These are phyloP conservation scores for Micropoecilia bifurca DNA, from an alignment of 2,797 vertebrate species.

Conservation along the genomic window DNA sequence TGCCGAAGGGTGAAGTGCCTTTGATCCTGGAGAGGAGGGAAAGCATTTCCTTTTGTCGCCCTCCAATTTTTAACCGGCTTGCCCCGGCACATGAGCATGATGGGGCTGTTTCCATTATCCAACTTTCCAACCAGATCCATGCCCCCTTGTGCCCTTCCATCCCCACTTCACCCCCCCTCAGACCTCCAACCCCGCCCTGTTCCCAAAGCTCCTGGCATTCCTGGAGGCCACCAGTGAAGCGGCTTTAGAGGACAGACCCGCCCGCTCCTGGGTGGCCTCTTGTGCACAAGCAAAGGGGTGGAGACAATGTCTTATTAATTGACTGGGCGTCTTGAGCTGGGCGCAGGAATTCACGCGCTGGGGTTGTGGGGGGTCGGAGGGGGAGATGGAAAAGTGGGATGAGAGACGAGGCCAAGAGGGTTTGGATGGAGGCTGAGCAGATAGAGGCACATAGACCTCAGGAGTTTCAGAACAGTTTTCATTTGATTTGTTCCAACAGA, in stretches of 20 bases:
- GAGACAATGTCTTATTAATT: slow-evolving; percentile 90
- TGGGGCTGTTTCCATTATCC: slow-evolving; percentile 79
- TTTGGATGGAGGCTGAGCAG: slow-evolving; percentile 10
- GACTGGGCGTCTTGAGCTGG: slow-evolving; percentile 84
- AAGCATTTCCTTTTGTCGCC: slow-evolving; percentile 77
- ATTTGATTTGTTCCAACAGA: slow-evolving; percentile 55
- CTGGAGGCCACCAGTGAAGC: slow-evolving; percentile 97
- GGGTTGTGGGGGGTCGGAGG: not conserved
- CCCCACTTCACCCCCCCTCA: slow-evolving; percentile 2
- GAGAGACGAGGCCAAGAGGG: slow-evolving; percentile 61
- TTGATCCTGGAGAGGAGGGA: slow-evolving; percentile 66
- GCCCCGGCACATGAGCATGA: slow-evolving; percentile 74
- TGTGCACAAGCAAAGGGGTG: slow-evolving; percentile 79
- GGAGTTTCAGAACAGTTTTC: slow-evolving; percentile 57
- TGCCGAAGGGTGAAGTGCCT: slow-evolving; percentile 66
- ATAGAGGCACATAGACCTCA: slow-evolving; percentile 45
- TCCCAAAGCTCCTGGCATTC: slow-evolving; percentile 85
- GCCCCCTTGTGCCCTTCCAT: slow-evolving; percentile 8
- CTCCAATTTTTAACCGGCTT: slow-evolving; percentile 76
- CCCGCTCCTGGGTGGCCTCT: slow-evolving; percentile 94
- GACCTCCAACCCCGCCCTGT: slow-evolving; percentile 42
- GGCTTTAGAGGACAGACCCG: slow-evolving; percentile 86
- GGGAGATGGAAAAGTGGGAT: slow-evolving; percentile 49
- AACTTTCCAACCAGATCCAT: slow-evolving; percentile 39
- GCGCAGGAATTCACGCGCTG: slow-evolving; percentile 78